Base-by-base conservation (phyloP, 1,140 invertebrate genomes). In the Papilio polytes region DNA sequence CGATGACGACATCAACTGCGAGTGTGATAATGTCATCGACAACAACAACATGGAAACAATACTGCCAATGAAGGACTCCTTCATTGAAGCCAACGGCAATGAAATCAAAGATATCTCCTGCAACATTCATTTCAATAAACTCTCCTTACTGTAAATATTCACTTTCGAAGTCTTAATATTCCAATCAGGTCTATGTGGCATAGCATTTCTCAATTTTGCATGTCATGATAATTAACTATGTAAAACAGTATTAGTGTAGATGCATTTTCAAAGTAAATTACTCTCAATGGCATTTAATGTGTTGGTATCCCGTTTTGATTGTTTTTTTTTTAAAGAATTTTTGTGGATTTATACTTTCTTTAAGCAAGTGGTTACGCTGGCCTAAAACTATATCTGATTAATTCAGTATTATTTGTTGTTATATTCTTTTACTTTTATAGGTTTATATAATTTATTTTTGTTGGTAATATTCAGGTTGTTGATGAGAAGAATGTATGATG, bases 51-150 rank as follows among this genome's bases (percentile, higher is more conserved):
- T 87, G 13, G 80, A 80, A 0, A 74, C 81, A 18, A 63, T 84
- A 12, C 72, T 77, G 3, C 31, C 82, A 0, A 59, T 83, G 2
- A 88, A 88, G 13, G 90, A 90, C 10, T 85, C 88, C 1, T 66
- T 91, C 1, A 79, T 92, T 0, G 91, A 93, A 72, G 80, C 86
- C 6, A 92, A 92, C 48, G 92, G 91, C 0, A 93, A 93, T 72
- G 80, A 89, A 2, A 59, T 89, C 0, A 9, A 86, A 10, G 85
- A 88, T 12, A 83, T 81, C 1, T 51, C 59, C 44, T 80, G 79
- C 82, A 86, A 83, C 66, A 80, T 56, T 73, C 77, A 78, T 12
- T 15, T 70, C 26, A 70, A 70, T 31, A 70, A 70, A 31, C 13
- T 70, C 12, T 70, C 63, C 12, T 1, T 70, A 6, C 2, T 70